A percentile compares a stretch with the other conserved stretches of the same genome.
These are phyloP conservation scores for Chiloscyllium punctatum DNA, from an alignment of 2,797 vertebrate species.

Conservation along the genomic window DNA sequence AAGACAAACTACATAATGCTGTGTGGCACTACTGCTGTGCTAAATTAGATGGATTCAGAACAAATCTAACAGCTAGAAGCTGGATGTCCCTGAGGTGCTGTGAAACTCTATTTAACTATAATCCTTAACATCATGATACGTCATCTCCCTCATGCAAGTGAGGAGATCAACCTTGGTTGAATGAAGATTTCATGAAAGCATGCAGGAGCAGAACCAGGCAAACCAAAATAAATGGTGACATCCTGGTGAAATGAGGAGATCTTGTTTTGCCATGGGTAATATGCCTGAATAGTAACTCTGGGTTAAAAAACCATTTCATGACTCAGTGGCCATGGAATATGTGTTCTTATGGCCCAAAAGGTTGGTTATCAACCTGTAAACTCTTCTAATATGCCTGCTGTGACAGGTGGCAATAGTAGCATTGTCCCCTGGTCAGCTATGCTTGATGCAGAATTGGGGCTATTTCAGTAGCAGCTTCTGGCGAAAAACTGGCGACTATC, in stretches of 20 bases:
- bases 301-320: neutral
- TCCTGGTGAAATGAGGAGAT: neutral
- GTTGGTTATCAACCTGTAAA: neutral
- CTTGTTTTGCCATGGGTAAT: neutral
- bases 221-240: neutral
- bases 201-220: neutral
- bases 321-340: neutral
- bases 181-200: neutral
- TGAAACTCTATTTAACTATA: no score
- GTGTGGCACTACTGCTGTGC: no score
- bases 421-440: neutral
- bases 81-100: no score
- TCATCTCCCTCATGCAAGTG: no score
- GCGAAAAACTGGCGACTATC: neutral
- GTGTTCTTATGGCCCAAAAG: neutral
- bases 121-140: no score
- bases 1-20: no score
- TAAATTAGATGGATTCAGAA: no score
- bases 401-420: neutral
- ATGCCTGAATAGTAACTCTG: neutral
- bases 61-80: no score
- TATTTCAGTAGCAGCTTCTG: neutral
- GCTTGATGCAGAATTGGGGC: neutral
- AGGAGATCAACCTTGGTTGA: neutral
- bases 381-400: neutral